Evolutionary conservation across 1,140 invertebrate genomes (phyloP), one percentile per base, ranked within the genome.

Genomic region (Tachypleus tridentatus): DNA sequence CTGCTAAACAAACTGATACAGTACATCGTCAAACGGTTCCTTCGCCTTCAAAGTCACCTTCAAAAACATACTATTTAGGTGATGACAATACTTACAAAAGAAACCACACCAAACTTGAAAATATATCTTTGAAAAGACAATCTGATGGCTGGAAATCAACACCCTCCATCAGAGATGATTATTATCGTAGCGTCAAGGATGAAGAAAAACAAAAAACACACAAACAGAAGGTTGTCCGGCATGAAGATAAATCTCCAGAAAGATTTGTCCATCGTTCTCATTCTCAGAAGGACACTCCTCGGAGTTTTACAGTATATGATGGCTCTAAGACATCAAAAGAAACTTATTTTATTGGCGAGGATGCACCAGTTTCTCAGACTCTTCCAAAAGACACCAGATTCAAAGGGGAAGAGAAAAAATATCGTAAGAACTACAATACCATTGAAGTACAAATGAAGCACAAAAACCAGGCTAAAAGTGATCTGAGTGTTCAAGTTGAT

Each of bases 21-120:
- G 53, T 54, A 7, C 53, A 54, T 8, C 53, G n/a, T n/a, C 53
- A 54, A 8, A 1, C 53, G n/a, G 53, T 54, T 54, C 53, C 63
- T 2, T 67, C 66, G 4, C 64, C 63, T 5, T 67, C 66, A 6
- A 65, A 65, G 11, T 63, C 67, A 4, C 67, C 67, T 6, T 62
- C 65, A 3, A 68, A 68, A 51, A 68, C 67, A 0, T 68, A 62
- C 52, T 68, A 61, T 56, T 49, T 68, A 4, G 67, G 67, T 1
- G 61, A 68, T 49, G 66, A 67, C 51, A 64, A 62, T 53, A 64
- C 63, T 6, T 67, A 67, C 57, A 61, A 67, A 50, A 56, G 60
- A 50, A 59, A 64, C 50, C 54, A 56, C n/a, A 47, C 5, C 11
- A 54, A 29, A 50, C 53, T n/a, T 7, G n/a, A 54, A 54, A n/a